Evolutionary conservation across 2,113 vertebrate genomes (phyloP), one percentile per base, ranked within the genome.

Genomic region (Verasper variegatus): DNA sequence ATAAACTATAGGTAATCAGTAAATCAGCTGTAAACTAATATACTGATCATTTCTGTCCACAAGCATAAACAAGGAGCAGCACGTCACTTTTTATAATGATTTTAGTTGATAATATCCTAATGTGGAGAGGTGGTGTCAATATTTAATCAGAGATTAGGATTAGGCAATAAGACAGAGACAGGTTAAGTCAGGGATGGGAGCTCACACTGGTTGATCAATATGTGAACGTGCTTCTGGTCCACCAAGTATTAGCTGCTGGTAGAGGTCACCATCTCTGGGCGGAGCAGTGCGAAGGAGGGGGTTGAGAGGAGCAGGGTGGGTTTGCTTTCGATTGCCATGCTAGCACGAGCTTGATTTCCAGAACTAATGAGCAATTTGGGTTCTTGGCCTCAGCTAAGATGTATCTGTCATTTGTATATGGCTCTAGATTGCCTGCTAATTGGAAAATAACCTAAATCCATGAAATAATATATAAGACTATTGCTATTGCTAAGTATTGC

Each of bases 1-100:
- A 85, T 92, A 86, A 90, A 10, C 80, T 67, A 71, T 31, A 68
- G 27, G 59, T 82, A 81, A 88, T 86, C 76, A 65, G 62, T 62
- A 79, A 79, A 90, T 79, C 69, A 83, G 60, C 15, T 54, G 70
- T 59, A 68, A 68, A 68, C 75, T 76, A 8, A 81, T 57, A 61
- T 70, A 81, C 40, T 55, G 73, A 63, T 71, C 47, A 77, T 64
- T 74, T 71, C 71, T 63, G 64, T 64, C 21, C 40, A n/a, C 26
- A 24, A 65, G 18, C 68, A 73, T 47, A 14, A 68, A 42, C 0
- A 55, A 18, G 21, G n/a, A 55, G 21, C n/a, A 58, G 56, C 18
- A 20, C 5, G 5, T 8, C 52, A 57, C 55, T 57, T 15, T 26
- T 21, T 55, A 23, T 23, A 11, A 55, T 23, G 15, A 14, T 56